These are phyloP conservation scores for Heliconius hermathena DNA, from an alignment of 1,140 invertebrate species.

Conservation along the genomic window DNA sequence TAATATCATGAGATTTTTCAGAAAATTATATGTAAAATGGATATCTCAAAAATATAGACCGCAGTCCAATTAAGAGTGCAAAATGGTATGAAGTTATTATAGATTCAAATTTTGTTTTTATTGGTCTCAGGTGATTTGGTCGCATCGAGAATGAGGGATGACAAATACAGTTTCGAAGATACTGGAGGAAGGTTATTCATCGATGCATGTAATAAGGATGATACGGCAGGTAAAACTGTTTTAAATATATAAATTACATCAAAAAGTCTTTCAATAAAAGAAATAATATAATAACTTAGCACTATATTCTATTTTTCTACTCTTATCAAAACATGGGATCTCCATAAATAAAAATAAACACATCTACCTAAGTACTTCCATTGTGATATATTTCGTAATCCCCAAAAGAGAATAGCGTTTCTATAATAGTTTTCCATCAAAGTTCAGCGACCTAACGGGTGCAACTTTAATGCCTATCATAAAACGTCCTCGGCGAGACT, in stretches of 20 bases:
- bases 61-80: too few species aligned
- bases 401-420: constrained; percentile 25
- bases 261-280: too few species aligned
- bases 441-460: constrained; percentile 62
- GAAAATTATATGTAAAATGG: neutral
- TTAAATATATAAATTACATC: too few species aligned
- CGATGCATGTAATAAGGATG: too few species aligned
- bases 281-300: too few species aligned
- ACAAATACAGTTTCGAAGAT: too few species aligned
- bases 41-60: neutral
- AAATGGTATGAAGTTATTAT: too few species aligned
- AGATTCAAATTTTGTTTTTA: too few species aligned
- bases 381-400: constrained; percentile 1
- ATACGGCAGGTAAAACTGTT: too few species aligned
- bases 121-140: too few species aligned
- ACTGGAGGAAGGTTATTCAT: too few species aligned
- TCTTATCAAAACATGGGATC: neutral
- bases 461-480: constrained; percentile 65
- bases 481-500: constrained; percentile 64
- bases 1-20: neutral
- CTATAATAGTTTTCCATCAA: constrained; percentile 49
- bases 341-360: neutral
- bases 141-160: too few species aligned
- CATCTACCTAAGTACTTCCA: neutral
- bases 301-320: neutral